phyloP scores from a whole-genome alignment of 2,113 vertebrate species.

The Leptobrachium leishanense region DNA sequence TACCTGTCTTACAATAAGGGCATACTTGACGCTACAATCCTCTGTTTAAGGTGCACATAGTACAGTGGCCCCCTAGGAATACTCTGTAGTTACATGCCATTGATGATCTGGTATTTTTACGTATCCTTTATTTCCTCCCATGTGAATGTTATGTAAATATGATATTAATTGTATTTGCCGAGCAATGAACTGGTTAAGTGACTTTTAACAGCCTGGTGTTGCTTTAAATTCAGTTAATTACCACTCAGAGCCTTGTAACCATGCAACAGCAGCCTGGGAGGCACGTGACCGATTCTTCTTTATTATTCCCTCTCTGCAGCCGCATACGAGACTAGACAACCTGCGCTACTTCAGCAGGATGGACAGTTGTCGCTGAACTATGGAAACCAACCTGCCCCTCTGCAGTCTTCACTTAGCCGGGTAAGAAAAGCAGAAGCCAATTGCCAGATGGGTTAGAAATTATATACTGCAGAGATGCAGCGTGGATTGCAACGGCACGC shows the following conservation, averaged over 20 bases:
- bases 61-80: too few relatives aligned
- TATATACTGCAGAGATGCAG: neutral
- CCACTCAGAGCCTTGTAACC: conserved; percentile 45
- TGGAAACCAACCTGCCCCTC: conserved; percentile 65
- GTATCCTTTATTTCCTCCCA: neutral
- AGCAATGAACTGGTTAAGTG: conserved; percentile 34
- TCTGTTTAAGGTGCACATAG: too few relatives aligned
- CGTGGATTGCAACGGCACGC: neutral
- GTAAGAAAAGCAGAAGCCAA: conserved; percentile 61
- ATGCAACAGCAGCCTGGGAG: conserved; percentile 47
- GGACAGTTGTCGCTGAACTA: conserved; percentile 73
- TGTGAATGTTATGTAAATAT: neutral
- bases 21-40: too few relatives aligned
- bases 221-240: conserved; percentile 50
- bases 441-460: neutral
- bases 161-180: neutral
- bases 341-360: conserved; percentile 67
- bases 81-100: neutral
- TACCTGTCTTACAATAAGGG: too few relatives aligned
- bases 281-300: conserved; percentile 41
- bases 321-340: conserved; percentile 74
- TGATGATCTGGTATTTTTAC: neutral
- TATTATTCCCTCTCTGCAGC: conserved; percentile 56
- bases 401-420: conserved; percentile 69
- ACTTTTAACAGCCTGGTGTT: conserved; percentile 41